Conservation (phyloP, 2,797 vertebrate genomes). For the Fistularia tabacaria region DNA sequence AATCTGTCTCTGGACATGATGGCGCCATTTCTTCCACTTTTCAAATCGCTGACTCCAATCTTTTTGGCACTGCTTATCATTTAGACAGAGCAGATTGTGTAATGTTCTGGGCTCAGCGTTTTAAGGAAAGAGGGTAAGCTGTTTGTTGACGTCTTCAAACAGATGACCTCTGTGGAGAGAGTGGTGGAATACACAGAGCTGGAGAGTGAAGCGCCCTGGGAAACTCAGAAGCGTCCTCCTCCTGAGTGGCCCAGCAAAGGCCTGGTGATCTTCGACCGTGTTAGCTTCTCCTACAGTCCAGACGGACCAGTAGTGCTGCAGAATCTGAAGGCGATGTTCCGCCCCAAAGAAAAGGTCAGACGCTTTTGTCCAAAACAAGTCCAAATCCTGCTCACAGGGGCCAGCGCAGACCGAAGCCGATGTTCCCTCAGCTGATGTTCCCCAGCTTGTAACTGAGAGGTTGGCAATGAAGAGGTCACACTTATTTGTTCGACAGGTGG, state of each 20-base stretch:
- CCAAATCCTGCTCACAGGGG: too few species aligned
- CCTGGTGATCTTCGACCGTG: slow-evolving; percentile 82
- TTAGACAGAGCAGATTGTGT: too few species aligned
- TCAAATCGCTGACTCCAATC: too few species aligned
- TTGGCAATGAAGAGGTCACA: too few species aligned
- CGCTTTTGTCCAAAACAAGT: not conserved
- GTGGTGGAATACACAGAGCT: slow-evolving; percentile 91
- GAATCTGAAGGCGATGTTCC: slow-evolving; percentile 82
- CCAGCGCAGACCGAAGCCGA: not conserved
- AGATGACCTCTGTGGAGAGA: slow-evolving; percentile 94
- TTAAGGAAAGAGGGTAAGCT: too few species aligned
- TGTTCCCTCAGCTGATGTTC: not conserved
- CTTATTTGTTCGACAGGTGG: slow-evolving; percentile 67
- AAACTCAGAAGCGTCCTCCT: slow-evolving; percentile 81
- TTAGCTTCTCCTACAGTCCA: slow-evolving; percentile 84
- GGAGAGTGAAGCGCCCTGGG: slow-evolving; percentile 91
- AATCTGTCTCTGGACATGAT: too few species aligned
- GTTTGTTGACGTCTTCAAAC: not conserved
- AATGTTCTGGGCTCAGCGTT: too few species aligned
- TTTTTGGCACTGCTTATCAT: too few species aligned
- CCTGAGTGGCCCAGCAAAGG: slow-evolving; percentile 85
- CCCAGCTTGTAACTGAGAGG: too few species aligned
- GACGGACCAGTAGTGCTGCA: slow-evolving; percentile 84
- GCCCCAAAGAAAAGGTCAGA: slow-evolving; percentile 85
- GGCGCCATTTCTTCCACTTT: too few species aligned